Percentiles rank a stretch among this genome's conserved stretches.
These are phyloP conservation scores for Drosophila eugracilis DNA, from an alignment of 1,140 invertebrate species.

Conservation along the genomic window DNA sequence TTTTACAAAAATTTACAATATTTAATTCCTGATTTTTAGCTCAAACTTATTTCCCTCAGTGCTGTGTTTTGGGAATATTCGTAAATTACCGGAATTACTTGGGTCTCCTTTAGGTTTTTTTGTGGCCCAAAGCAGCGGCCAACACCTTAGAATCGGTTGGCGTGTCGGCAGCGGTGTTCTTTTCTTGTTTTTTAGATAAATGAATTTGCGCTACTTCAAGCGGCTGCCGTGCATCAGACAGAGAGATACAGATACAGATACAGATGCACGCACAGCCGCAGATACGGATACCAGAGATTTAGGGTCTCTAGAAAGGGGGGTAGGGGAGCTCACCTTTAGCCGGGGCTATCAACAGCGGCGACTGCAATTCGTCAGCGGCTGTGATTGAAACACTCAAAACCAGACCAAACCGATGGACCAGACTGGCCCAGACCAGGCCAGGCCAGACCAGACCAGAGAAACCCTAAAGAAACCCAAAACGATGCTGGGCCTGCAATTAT, in stretches of 20 bases:
- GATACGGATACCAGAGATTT: constrained; percentile 27
- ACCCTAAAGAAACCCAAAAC: constrained; percentile 17
- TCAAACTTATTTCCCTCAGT: background rate
- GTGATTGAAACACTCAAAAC: constrained; percentile 75
- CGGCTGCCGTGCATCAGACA: constrained; percentile 62
- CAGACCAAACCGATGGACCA: too few species aligned
- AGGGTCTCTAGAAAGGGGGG: background rate
- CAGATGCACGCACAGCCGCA: constrained; percentile 38
- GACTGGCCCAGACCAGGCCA: background rate
- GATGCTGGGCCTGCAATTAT: constrained; percentile 65
- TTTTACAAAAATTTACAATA: background rate
- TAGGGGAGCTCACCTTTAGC: constrained; percentile 8
- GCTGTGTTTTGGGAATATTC: constrained; percentile 44
- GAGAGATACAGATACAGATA: constrained; percentile 29
- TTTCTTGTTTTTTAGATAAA: constrained; percentile 76
- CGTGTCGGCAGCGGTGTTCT: constrained; percentile 68
- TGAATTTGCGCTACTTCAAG: constrained; percentile 81
- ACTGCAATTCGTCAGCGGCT: constrained; percentile 74
- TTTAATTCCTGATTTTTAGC: background rate
- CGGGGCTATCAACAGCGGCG: constrained; percentile 62
- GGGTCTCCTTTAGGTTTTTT: constrained; percentile 44
- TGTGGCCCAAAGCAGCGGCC: constrained; percentile 65
- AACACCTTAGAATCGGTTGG: constrained; percentile 72
- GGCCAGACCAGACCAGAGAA: background rate
- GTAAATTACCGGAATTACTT: constrained; percentile 80